These are phyloP conservation scores for Limonius californicus DNA, from an alignment of 1,140 invertebrate genomes.

Conservation along the genomic window DNA sequence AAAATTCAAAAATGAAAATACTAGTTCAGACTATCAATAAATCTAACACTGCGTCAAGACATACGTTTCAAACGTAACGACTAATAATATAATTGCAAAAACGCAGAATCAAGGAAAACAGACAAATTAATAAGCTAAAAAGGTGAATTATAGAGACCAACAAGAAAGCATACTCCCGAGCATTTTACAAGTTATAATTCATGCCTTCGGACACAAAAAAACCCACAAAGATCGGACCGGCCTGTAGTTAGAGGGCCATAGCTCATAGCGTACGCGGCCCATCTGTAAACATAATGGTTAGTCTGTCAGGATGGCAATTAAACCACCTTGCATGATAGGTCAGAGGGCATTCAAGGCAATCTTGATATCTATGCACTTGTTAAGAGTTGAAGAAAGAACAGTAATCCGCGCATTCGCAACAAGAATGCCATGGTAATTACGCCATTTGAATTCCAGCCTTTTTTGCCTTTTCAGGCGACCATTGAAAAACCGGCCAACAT, in stretches of 20 bases:
- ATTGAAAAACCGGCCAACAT: slow-evolving; percentile 73
- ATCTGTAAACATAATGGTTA: slow-evolving; percentile 28
- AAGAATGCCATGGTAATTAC: no score
- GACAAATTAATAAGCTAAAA: neutral
- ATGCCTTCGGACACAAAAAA: slow-evolving; percentile 4
- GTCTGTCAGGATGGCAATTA: slow-evolving; percentile 32
- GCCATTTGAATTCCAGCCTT: neutral
- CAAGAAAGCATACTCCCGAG: neutral
- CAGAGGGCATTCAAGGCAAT: slow-evolving; percentile 36
- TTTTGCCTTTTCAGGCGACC: slow-evolving; percentile 55
- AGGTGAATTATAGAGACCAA: neutral
- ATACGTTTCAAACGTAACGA: no score
- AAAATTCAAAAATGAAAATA: no score
- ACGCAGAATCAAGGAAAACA: no score
- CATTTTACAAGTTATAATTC: slow-evolving; percentile 6
- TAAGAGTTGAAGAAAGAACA: neutral
- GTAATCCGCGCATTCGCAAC: neutral
- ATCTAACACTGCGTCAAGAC: no score
- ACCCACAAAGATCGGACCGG: slow-evolving; percentile 12
- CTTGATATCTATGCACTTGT: slow-evolving; percentile 9
- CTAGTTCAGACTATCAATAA: no score
- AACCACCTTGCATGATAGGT: slow-evolving; percentile 38
- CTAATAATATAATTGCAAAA: no score
- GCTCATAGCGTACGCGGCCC: slow-evolving; percentile 23
- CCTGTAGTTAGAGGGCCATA: slow-evolving; percentile 28